A percentile compares a stretch with the other conserved stretches of the same genome.
Conservation (phyloP, 2,797 vertebrate species). For the Pangasius macronema region DNA sequence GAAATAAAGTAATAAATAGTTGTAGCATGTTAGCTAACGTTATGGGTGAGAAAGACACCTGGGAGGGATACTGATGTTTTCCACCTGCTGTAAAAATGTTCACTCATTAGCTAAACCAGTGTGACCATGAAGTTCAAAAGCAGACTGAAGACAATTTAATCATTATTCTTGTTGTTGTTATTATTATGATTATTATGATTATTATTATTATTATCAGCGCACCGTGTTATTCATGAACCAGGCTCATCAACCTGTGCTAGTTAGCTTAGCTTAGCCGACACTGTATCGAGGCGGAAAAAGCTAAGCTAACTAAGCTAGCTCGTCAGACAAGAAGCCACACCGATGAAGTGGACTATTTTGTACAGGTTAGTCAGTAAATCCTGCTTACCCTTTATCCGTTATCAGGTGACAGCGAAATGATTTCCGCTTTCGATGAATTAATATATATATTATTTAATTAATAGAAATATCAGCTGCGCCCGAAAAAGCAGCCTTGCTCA, state of each 20-base stretch:
- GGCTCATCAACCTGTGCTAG: not conserved
- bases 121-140: not conserved
- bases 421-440: constrained; percentile 1
- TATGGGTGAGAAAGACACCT: not conserved
- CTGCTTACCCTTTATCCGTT: constrained; percentile 64
- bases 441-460: not conserved
- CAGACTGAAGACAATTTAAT: not conserved
- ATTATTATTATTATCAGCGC: not conserved
- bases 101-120: not conserved
- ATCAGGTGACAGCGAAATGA: constrained; percentile 23
- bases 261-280: constrained; percentile 3
- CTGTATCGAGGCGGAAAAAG: not conserved
- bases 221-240: not conserved
- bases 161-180: not conserved
- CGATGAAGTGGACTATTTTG: not conserved
- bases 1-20: not conserved
- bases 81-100: not conserved
- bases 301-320: constrained; percentile 17
- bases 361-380: not conserved
- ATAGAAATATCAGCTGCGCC: constrained; percentile 29
- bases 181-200: not conserved
- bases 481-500: constrained; percentile 68
- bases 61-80: not conserved
- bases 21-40: not conserved
- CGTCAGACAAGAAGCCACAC: not conserved